Base-by-base conservation (phyloP, 1,140 invertebrate species). In the Apis florea region DNA sequence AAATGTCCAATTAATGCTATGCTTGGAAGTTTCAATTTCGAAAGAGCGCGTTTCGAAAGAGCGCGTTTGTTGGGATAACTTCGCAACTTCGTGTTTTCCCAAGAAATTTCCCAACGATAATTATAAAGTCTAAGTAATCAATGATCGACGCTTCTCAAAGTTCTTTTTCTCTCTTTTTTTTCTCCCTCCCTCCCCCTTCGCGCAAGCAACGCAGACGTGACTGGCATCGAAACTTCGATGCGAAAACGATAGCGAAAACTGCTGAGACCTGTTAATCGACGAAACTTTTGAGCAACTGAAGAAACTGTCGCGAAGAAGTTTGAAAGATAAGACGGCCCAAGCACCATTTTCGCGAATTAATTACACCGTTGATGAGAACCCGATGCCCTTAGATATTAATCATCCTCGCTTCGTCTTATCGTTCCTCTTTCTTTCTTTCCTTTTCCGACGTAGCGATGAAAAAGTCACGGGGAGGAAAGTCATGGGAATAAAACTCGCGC, bases 271-370 rank as follows among this genome's bases (percentile, higher is more conserved):
- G 84, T 83, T 86, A 86, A 86, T 86, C 74, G 84, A 69, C 64
- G 85, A 86, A 86, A 86, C 82, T 86, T n/a, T 86, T 51, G 75
- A 72, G 67, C 69, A 83, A 79, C 77, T 74, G 63, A 61, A 61
- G 71, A 83, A 64, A 72, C 76, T 47, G 31, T 51, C 54, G 59
- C 70, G 84, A 76, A 59, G 59, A 86, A 80, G 75, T 76, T 86
- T 64, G 24, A 31, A 67, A 86, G 84, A 86, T 86, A 86, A 86
- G 85, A 83, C 81, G 68, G 67, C 67, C 76, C 56, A 31, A 40
- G 63, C 73, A n/a, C n/a, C n/a, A 82, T 86, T 86, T 86, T 85
- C 85, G 80, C 83, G 81, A 86, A 86, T 86, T 86, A 86, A 86
- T 86, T 82, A 86, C 74, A 61, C 26, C 54, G 54, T 13, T 77